Evolutionary conservation across 2,888 invertebrate genomes (phyloP).

Genomic region (Steinernema carpocapsae): DNA sequence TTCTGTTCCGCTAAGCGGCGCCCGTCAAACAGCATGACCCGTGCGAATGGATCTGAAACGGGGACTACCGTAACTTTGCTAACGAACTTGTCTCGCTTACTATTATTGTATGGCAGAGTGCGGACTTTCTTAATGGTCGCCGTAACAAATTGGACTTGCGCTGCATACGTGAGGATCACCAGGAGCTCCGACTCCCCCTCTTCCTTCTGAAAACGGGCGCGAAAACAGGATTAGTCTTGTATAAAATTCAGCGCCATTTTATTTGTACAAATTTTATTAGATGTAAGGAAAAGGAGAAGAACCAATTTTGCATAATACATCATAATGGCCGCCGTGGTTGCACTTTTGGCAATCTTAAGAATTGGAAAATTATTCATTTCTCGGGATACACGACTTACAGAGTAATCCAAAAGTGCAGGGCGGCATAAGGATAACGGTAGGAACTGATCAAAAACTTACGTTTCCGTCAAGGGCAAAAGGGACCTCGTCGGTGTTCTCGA

Average conservation of each 20-base stretch:
- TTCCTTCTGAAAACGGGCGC: constrained; percentile 14
- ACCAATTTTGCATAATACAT: too few relatives aligned
- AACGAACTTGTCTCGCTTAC: constrained; percentile 43
- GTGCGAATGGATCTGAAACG: constrained; percentile 56
- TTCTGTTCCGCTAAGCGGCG: constrained; percentile 62
- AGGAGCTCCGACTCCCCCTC: constrained; percentile 54
- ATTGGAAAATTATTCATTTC: too few relatives aligned
- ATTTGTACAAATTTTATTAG: too few relatives aligned
- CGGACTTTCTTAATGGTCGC: constrained; percentile 65
- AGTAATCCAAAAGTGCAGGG: too few relatives aligned
- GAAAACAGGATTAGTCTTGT: too few relatives aligned
- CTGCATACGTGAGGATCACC: constrained; percentile 64
- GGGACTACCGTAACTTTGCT: not conserved
- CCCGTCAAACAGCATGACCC: constrained; percentile 64
- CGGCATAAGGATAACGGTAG: too few relatives aligned
- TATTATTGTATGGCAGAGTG: constrained; percentile 54
- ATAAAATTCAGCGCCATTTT: too few relatives aligned
- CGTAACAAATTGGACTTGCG: constrained; percentile 64
- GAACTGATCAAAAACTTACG: constrained; percentile 11
- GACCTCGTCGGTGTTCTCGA: constrained; percentile 27
- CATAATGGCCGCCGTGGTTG: too few relatives aligned
- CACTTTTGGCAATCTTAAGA: too few relatives aligned
- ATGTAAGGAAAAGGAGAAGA: too few relatives aligned
- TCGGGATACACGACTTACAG: too few relatives aligned
- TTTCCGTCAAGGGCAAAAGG: constrained; percentile 2